Percentiles rank a stretch among this genome's conserved stretches.
phyloP scores from a whole-genome alignment of 2,797 vertebrate species.

The Tragopan temminckii region DNA sequence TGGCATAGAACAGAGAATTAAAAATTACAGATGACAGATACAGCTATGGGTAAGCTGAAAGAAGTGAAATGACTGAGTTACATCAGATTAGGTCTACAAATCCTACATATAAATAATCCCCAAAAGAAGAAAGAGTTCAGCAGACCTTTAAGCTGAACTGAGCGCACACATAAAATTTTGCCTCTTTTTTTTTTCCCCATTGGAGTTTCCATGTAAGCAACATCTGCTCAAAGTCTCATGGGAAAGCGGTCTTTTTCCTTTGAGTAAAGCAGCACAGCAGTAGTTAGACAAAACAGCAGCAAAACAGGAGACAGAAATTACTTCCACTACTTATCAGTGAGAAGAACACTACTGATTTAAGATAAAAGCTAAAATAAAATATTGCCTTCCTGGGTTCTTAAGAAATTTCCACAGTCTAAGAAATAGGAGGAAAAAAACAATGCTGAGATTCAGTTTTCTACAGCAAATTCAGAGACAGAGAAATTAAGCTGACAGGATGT shows the following conservation, averaged over 20 bases:
- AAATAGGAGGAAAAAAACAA: not conserved
- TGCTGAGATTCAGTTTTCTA: not conserved
- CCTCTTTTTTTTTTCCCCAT: not conserved
- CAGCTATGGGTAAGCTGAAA: not conserved
- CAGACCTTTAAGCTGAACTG: not conserved
- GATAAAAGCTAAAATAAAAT: conserved; percentile 33
- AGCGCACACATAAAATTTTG: not conserved
- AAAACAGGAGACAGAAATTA: conserved; percentile 18
- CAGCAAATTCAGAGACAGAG: not conserved
- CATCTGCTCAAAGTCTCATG: not conserved
- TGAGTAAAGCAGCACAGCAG: not conserved
- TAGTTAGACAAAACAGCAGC: conserved; percentile 16
- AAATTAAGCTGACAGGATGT: conserved; percentile 15
- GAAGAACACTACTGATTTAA: conserved; percentile 19
- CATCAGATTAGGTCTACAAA: not conserved
- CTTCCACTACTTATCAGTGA: conserved; percentile 28
- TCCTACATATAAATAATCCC: not conserved
- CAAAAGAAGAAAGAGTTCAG: not conserved
- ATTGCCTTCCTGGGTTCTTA: not conserved
- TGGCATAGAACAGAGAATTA: not conserved
- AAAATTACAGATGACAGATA: not conserved
- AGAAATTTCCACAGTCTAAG: not conserved
- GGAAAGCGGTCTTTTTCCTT: conserved; percentile 23
- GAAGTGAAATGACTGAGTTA: not conserved
- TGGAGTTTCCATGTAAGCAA: conserved; percentile 25